Conservation (phyloP, 2,797 vertebrate species). For the Chiloscyllium punctatum region DNA sequence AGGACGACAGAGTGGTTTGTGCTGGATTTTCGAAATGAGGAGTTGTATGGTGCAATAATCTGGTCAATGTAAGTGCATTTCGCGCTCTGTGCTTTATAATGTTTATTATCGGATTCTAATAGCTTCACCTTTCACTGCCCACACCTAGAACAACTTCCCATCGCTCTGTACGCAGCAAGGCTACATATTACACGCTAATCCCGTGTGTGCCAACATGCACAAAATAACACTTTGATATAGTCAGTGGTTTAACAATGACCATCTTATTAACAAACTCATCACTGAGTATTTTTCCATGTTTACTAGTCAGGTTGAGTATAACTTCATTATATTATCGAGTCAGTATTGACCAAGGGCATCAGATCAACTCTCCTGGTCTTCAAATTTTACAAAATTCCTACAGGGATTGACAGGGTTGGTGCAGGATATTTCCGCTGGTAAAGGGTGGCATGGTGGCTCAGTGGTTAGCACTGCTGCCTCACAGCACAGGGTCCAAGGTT, state of each 20-base stretch:
- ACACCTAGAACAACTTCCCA: background rate
- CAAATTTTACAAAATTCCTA: no score
- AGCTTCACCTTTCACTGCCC: no score
- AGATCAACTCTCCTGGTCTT: background rate
- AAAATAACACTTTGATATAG: background rate
- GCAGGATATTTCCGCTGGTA: no score
- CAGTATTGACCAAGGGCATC: background rate
- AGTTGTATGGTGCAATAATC: conserved; percentile 18
- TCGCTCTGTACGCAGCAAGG: background rate
- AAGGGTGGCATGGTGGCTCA: no score
- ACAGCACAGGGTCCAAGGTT: no score
- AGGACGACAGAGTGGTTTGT: background rate
- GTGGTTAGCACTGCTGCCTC: no score
- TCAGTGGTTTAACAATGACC: background rate
- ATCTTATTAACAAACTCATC: background rate
- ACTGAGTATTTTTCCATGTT: background rate
- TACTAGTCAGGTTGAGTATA: background rate
- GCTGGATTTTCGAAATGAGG: background rate
- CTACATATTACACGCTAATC: background rate
- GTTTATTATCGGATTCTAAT: background rate
- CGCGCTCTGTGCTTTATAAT: background rate
- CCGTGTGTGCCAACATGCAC: background rate
- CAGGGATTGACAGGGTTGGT: no score
- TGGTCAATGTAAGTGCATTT: background rate
- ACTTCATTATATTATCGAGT: background rate